Conservation (phyloP, 2,797 vertebrate species). For the Phoxinus dragarum region DNA sequence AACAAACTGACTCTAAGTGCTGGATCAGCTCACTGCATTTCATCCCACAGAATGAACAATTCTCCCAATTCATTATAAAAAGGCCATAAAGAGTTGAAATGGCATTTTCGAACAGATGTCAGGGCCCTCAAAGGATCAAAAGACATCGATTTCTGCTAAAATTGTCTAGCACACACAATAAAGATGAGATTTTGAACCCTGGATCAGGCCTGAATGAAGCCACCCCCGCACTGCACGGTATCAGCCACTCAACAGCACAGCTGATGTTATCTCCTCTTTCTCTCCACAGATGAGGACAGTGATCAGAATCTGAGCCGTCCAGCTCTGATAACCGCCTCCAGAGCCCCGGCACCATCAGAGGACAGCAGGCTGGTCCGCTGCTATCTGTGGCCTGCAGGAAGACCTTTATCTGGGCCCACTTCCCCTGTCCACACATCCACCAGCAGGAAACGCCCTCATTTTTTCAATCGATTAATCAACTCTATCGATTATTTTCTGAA, state of each 20-base stretch:
- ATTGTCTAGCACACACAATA: background rate
- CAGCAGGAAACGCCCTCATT: background rate
- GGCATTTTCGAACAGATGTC: background rate
- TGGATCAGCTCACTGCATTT: background rate
- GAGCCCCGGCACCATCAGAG: constrained; percentile 46
- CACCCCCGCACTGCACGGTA: constrained; percentile 21
- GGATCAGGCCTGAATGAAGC: constrained; percentile 44
- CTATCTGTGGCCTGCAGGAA: constrained; percentile 60
- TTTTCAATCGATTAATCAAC: too few relatives aligned
- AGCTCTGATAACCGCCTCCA: constrained; percentile 55
- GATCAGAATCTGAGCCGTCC: constrained; percentile 43
- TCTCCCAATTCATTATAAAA: background rate
- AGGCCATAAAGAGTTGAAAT: background rate
- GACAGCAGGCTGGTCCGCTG: constrained; percentile 26
- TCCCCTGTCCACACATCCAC: constrained; percentile 42
- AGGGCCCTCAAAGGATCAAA: constrained; percentile 9
- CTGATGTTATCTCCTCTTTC: constrained; percentile 47
- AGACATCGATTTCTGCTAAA: background rate
- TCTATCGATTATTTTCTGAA: background rate
- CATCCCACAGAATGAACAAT: background rate
- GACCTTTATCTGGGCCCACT: constrained; percentile 54
- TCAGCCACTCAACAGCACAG: constrained; percentile 19
- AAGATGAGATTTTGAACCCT: constrained; percentile 19
- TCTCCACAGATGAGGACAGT: constrained; percentile 16
- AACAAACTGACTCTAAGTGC: background rate